These are phyloP conservation scores for Nannoperca obscura DNA, from an alignment of 2,797 vertebrate genomes.

Conservation along the genomic window DNA sequence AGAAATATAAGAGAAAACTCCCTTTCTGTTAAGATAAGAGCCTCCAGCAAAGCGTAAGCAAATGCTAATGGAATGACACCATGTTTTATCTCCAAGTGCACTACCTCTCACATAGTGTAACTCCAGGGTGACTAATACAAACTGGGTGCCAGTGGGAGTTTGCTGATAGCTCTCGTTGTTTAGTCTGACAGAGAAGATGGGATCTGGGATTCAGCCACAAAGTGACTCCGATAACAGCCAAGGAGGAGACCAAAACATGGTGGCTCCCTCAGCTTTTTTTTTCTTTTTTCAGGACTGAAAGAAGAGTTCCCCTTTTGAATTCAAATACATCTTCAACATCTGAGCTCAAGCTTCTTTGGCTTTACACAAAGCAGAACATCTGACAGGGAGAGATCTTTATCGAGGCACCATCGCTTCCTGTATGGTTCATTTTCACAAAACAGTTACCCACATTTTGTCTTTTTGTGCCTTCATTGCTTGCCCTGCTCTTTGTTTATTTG, in stretches of 20 bases:
- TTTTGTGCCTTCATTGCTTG: slow-evolving; percentile 10
- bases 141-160: slow-evolving; percentile 68
- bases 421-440: slow-evolving; percentile 67
- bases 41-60: slow-evolving; percentile 28
- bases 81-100: slow-evolving; percentile 60
- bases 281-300: slow-evolving; percentile 50
- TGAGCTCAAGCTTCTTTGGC: slow-evolving; percentile 66
- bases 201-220: slow-evolving; percentile 72
- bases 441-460: slow-evolving; percentile 27
- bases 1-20: slow-evolving; percentile 11
- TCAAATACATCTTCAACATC: slow-evolving; percentile 74
- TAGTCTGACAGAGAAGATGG: slow-evolving; percentile 83
- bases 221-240: slow-evolving; percentile 78
- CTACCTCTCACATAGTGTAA: slow-evolving; percentile 54
- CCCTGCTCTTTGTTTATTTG: slow-evolving; percentile 13
- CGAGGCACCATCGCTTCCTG: slow-evolving; percentile 78
- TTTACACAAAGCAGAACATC: slow-evolving; percentile 79
- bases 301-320: slow-evolving; percentile 63
- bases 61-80: slow-evolving; percentile 52
- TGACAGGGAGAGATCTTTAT: slow-evolving; percentile 80
- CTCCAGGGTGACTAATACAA: slow-evolving; percentile 73
- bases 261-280: slow-evolving; percentile 67
- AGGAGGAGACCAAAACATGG: slow-evolving; percentile 76
- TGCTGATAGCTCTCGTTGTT: slow-evolving; percentile 80
- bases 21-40: slow-evolving; percentile 27